Evolutionary conservation across 2,888 invertebrate species (phyloP).

Genomic region (Eristalis tenax): DNA sequence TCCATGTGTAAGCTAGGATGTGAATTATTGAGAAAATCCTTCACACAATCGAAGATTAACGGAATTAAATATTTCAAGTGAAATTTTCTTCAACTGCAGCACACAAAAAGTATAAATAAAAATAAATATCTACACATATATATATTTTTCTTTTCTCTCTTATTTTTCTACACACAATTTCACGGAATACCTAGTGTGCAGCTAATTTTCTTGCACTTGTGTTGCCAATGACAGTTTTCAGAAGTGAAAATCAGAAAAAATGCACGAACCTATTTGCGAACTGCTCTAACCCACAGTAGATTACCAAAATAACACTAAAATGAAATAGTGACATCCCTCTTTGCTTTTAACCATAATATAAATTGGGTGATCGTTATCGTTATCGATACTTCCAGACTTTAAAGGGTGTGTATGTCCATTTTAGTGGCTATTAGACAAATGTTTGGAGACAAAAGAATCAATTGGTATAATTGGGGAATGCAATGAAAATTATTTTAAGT

Average conservation of each 20-base stretch:
- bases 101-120: conserved; percentile 46
- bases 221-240: conserved; percentile 61
- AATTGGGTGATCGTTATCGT: not conserved
- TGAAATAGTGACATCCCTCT: conserved; percentile 19
- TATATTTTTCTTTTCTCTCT: conserved; percentile 38
- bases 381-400: conserved; percentile 6
- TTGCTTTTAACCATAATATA: not conserved
- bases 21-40: conserved; percentile 31
- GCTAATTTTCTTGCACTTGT: conserved; percentile 59
- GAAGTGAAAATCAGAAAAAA: conserved; percentile 48
- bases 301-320: not conserved
- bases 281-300: conserved; percentile 13
- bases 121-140: conserved; percentile 50
- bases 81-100: conserved; percentile 21
- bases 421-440: too few relatives aligned
- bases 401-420: not conserved
- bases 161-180: conserved; percentile 56
- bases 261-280: not conserved
- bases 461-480: too few relatives aligned
- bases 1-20: conserved; percentile 42
- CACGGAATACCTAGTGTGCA: conserved; percentile 51
- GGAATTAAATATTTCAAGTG: conserved; percentile 18
- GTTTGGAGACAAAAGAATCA: too few relatives aligned
- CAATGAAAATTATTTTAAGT: too few relatives aligned
- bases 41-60: conserved; percentile 3